A percentile compares a stretch with the other conserved stretches of the same genome.
phyloP scores from a whole-genome alignment of 2,113 vertebrate species.

The Ceyx cyanopectus region DNA sequence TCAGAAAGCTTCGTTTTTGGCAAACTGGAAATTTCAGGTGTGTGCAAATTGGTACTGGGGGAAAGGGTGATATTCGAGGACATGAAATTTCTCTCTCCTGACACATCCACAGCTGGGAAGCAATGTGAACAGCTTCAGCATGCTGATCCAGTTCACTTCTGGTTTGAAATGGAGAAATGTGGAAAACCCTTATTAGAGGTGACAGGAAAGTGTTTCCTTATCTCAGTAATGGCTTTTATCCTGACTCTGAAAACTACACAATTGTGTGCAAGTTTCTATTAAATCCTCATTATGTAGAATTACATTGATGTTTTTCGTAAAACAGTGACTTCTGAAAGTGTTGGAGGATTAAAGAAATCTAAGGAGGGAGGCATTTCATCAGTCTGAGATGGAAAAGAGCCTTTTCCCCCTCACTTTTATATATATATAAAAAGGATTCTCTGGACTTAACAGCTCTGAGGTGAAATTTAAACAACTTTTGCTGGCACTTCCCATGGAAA shows the following conservation, averaged over 20 bases:
- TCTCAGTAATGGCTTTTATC: not conserved
- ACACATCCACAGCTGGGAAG: constrained; percentile 27
- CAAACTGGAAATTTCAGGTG: constrained; percentile 1
- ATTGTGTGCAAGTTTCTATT: not conserved
- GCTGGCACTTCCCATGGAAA: not conserved
- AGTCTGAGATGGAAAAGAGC: not conserved
- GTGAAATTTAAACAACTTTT: not conserved
- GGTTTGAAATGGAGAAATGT: not conserved
- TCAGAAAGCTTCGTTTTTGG: not conserved
- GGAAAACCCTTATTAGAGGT: not conserved
- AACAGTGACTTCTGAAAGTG: not conserved
- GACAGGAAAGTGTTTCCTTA: not conserved
- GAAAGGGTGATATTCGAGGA: not conserved
- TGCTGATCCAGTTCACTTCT: not conserved
- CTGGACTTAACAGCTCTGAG: not conserved
- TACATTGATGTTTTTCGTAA: not conserved
- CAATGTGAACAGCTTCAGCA: not conserved
- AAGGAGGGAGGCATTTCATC: not conserved
- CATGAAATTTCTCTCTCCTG: constrained; percentile 31
- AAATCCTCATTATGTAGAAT: not conserved
- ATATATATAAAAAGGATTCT: too few species aligned
- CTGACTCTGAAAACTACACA: not conserved
- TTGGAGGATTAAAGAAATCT: not conserved
- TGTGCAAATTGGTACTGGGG: not conserved
- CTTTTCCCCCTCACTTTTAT: not conserved